phyloP scores from a whole-genome alignment of 2,113 vertebrate genomes.

The Cololabis saira region DNA sequence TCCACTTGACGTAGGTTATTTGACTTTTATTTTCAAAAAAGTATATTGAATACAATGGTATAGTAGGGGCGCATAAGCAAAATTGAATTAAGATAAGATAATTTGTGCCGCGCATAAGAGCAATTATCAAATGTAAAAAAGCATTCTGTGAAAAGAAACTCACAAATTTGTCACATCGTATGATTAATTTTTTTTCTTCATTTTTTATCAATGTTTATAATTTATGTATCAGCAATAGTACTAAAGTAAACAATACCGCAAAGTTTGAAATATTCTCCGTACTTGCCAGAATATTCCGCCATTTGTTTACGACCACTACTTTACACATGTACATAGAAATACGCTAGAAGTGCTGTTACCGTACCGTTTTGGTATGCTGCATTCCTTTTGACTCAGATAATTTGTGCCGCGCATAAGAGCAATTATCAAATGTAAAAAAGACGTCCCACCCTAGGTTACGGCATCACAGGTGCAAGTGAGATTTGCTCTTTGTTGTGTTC shows the following conservation, averaged over 20 bases:
- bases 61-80: neutral
- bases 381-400: neutral
- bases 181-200: too few species aligned
- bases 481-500: neutral
- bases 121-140: neutral
- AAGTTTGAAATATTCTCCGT: neutral
- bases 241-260: neutral
- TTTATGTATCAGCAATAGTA: neutral
- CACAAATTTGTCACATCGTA: neutral
- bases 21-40: conserved; percentile 4
- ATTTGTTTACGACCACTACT: neutral
- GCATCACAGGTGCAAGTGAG: neutral
- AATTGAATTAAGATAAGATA: neutral
- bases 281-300: neutral
- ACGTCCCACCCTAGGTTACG: too few species aligned
- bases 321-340: neutral
- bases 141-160: neutral
- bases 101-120: neutral
- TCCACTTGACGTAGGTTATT: neutral
- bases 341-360: neutral
- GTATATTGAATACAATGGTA: neutral
- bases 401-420: neutral
- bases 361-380: too few species aligned
- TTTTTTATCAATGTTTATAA: neutral
- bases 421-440: neutral